Evolutionary conservation across 2,113 vertebrate genomes (phyloP), one percentile per base, ranked within the genome.

Genomic region (Oncorhynchus keta): DNA sequence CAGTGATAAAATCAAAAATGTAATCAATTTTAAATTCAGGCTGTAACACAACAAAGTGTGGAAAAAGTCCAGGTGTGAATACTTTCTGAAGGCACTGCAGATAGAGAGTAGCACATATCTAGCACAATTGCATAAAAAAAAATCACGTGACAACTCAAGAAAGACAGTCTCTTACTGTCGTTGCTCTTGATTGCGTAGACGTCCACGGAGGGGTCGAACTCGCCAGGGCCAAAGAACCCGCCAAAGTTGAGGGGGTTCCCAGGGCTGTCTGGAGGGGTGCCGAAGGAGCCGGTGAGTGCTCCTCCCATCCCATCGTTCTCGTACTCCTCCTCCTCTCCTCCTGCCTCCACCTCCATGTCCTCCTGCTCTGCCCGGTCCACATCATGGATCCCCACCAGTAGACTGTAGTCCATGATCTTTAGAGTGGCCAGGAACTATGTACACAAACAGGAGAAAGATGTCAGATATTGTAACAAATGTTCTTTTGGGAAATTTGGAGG

Each of bases 391-490:
- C 97, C 97, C 68, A 99, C 97, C 77, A 99, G 89, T 30, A 99
- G 92, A 79, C 97, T 99, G 89, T 99, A 99, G 90, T 99, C 97
- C 97, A 99, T 99, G 84, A 99, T 98, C 94, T 98, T 99, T 79
- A 99, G 91, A 79, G 97, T 96, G n/a, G 97, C 96, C 76, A 99
- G 80, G 70, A 99, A 99, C 97, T 99, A 74, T 51, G 67, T 30
- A 73, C 7, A 75, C 11, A 70, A 14, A 55, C 45, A 35, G 35
- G 66, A 26, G 49, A 51, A 14, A 51, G 11, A 51, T 16, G 11
- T 51, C 12, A 51, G 14, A 51, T 14, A 16, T 16, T 51, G 14
- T 14, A 51, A 51, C 12, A 12, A 4, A 14, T 51, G 49, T 51
- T 51, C 3, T 51, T 51, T 51, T 3, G 14, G 49, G 2, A 39